A percentile compares a stretch with the other conserved stretches of the same genome.
phyloP scores from a whole-genome alignment of 2,113 vertebrate species.

The Orthonyx spaldingii region DNA sequence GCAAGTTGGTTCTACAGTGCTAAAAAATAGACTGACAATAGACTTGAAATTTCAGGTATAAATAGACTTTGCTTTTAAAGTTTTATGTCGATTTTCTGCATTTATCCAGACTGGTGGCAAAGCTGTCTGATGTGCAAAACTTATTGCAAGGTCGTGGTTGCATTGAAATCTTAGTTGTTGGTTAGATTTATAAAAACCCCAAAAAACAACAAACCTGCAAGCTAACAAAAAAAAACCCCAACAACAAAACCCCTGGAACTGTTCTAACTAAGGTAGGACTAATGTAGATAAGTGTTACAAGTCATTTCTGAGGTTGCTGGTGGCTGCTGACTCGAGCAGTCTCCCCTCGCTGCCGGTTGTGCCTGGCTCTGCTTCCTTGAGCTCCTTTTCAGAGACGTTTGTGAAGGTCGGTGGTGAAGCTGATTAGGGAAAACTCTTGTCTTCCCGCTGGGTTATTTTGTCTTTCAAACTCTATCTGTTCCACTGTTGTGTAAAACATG shows the following conservation, averaged over 20 bases:
- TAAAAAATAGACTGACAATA: not conserved
- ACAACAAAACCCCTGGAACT: not conserved
- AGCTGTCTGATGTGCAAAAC: not conserved
- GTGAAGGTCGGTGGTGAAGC: not conserved
- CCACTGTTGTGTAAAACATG: not conserved
- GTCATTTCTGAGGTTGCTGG: not conserved
- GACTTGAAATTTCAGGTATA: not conserved
- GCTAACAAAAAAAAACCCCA: not conserved
- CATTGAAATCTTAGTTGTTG: not conserved
- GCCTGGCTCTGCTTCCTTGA: not conserved
- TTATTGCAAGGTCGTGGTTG: not conserved
- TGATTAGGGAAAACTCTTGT: not conserved
- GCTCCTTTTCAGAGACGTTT: not conserved
- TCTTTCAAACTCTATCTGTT: not conserved
- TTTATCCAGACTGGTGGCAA: not conserved
- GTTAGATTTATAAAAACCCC: not conserved
- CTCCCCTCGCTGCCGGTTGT: not conserved
- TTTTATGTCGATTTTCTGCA: not conserved
- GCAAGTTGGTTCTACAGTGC: not conserved
- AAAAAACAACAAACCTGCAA: not conserved
- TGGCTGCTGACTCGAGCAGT: not conserved
- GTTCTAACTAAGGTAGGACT: not conserved
- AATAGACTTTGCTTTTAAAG: not conserved
- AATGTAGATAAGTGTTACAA: not conserved
- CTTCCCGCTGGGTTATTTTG: not conserved